Percentiles rank a stretch among this genome's conserved stretches.
Evolutionary conservation across 2,113 vertebrate species (phyloP).

Genomic region (Rattus norvegicus): GRCr8 NC_086028.1:76436001-76436500

Average conservation of each 20-base stretch:
- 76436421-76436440: background rate
- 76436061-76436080: conserved; percentile 41
- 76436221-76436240: background rate
- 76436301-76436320: background rate
- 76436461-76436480: background rate
- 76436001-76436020: conserved; percentile 28
- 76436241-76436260: conserved; percentile 33
- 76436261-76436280: background rate
- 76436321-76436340: background rate
- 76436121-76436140: background rate
- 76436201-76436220: conserved; percentile 44
- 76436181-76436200: background rate
- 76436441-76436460: background rate
- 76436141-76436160: conserved; percentile 39
- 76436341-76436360: background rate
- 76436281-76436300: background rate
- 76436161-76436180: background rate
- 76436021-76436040: conserved; percentile 52
- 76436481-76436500: background rate
- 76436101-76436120: conserved; percentile 32
- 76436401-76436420: background rate
- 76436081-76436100: conserved; percentile 46
- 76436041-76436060: conserved; percentile 50
- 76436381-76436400: background rate
- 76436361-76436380: conserved; percentile 16